Evolutionary conservation across 1,140 invertebrate species (phyloP), one percentile per base, ranked within the genome.

Genomic region (Sipha flava): DNA sequence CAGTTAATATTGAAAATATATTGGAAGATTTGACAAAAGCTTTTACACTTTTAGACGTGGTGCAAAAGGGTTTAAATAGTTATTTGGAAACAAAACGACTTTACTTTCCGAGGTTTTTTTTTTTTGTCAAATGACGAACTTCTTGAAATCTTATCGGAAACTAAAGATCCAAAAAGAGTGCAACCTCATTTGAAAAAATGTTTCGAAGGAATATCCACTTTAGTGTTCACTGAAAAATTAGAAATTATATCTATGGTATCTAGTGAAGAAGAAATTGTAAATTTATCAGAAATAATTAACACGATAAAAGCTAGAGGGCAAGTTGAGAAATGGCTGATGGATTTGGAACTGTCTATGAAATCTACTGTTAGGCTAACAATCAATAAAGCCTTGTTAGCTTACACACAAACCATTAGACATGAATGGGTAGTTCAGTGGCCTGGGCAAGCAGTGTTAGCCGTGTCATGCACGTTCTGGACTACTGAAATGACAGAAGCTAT

Each of bases 161-260:
- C 96, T 0, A 98, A 98, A 87, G 95, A 98, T 88, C 96, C 96
- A 0, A 77, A 59, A 81, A 92, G 93, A 81, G 94, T 98, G n/a
- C 96, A 98, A 85, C 95, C 95, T 18, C 95, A 98, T 89, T 87
- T 98, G 72, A 98, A 97, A 88, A 98, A 98, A 85, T 98, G 95
- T 85, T 98, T 97, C 86, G 94, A 96, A 86, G 94, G 96, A 31
- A 97, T 98, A 81, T 92, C 92, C 6, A 91, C 88, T 80, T 85
- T 98, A 4, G 90, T 88, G 26, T 98, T 98, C 84, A 96, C 94
- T 0, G 90, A 92, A 9, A 59, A 77, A n/a, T 86, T 96, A 83
- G 95, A 97, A 79, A 92, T 98, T 1, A 96, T 92, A 0, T 89
- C 92, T 52, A 97, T 98, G 91, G 92, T 90, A 84, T 97, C 95